phyloP scores from a whole-genome alignment of 2,888 invertebrate genomes.

The Phytoseiulus persimilis region DNA sequence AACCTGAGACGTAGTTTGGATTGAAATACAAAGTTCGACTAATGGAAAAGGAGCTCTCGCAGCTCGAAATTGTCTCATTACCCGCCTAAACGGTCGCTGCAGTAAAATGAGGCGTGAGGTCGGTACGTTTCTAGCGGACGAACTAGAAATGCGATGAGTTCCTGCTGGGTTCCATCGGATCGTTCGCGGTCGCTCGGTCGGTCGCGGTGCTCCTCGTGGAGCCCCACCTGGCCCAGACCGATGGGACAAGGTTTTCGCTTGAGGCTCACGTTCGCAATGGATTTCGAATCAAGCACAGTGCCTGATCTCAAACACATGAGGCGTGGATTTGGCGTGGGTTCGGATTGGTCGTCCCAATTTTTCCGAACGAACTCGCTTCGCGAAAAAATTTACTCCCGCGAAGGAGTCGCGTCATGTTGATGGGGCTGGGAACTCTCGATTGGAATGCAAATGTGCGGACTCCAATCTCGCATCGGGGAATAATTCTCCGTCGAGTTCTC shows the following conservation, averaged over 20 bases:
- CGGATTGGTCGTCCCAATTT: no score
- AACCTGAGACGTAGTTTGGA: background rate
- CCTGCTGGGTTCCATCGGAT: background rate
- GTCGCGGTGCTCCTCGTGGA: background rate
- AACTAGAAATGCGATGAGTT: background rate
- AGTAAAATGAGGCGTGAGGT: background rate
- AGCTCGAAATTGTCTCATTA: background rate
- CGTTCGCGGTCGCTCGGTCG: background rate
- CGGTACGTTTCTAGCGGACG: background rate
- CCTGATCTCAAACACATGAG: no score
- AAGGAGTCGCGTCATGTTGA: no score
- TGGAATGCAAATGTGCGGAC: no score
- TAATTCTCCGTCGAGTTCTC: background rate
- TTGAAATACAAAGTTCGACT: background rate
- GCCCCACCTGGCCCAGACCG: background rate
- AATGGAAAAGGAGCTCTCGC: background rate
- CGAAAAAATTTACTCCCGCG: no score
- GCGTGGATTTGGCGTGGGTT: no score
- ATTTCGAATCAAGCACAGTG: no score
- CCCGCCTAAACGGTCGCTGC: background rate
- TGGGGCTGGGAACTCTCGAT: no score
- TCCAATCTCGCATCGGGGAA: no score
- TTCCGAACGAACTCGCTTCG: no score
- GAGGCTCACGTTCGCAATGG: no score
- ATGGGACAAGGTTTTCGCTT: background rate